Conservation (phyloP, 2,888 invertebrate genomes). For the Meteorus colon region DNA sequence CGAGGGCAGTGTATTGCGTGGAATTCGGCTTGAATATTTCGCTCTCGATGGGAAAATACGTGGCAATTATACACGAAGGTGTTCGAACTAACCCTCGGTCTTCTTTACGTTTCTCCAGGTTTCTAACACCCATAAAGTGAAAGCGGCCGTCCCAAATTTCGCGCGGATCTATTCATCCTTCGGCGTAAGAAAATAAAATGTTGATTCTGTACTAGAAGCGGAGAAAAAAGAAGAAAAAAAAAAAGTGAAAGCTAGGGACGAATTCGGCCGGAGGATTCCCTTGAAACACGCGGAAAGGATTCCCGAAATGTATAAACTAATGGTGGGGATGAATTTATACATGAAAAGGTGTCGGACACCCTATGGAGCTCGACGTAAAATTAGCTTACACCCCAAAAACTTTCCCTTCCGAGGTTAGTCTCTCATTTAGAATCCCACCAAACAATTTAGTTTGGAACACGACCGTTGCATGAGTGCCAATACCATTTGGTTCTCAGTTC, state of each 20-base stretch:
- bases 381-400: constrained; percentile 44
- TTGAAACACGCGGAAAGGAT: constrained; percentile 55
- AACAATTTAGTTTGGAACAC: constrained; percentile 6
- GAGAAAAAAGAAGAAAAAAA: constrained; percentile 43
- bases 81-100: constrained; percentile 48
- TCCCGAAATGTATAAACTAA: not conserved
- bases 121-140: constrained; percentile 44
- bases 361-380: constrained; percentile 66
- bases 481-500: constrained; percentile 30
- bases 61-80: not conserved
- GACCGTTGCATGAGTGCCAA: not conserved
- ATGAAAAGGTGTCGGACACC: constrained; percentile 61
- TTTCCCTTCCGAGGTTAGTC: constrained; percentile 46
- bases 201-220: constrained; percentile 25
- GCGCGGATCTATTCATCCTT: constrained; percentile 40
- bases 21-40: constrained; percentile 30
- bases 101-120: constrained; percentile 35
- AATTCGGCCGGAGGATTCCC: constrained; percentile 18
- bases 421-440: constrained; percentile 43
- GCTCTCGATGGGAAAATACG: constrained; percentile 47
- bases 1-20: too few relatives aligned
- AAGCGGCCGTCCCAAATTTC: constrained; percentile 51
- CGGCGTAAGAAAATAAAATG: constrained; percentile 16
- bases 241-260: constrained; percentile 67
- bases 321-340: constrained; percentile 10